phyloP scores from a whole-genome alignment of 37 sponge, comb jelly and placozoan species.

The Corticium candelabrum region DNA sequence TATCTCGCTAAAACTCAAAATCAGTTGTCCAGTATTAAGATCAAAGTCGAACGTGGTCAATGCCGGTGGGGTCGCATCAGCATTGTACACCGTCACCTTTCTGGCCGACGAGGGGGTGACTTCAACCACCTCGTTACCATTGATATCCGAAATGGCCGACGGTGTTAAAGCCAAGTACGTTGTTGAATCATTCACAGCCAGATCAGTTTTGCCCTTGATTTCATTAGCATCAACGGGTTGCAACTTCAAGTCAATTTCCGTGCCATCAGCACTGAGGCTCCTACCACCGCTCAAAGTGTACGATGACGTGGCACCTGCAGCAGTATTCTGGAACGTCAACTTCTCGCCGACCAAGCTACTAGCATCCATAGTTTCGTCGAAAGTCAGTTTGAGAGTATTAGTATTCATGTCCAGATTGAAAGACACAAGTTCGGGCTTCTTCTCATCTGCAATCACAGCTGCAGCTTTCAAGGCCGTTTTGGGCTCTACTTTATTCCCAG shows the following conservation, averaged over 20 bases:
- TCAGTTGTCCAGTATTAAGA: background rate
- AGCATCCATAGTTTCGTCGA: background rate
- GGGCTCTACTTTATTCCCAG: constrained; percentile 59
- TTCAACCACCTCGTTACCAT: background rate
- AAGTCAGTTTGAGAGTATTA: background rate
- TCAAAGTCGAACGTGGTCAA: background rate
- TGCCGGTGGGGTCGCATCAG: background rate
- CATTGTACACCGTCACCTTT: background rate
- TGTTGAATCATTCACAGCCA: too few relatives aligned
- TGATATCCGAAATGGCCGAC: background rate
- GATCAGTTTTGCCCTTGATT: too few relatives aligned
- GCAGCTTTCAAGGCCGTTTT: background rate
- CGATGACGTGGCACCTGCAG: too few relatives aligned
- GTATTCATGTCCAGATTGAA: background rate
- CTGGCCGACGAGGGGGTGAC: background rate
- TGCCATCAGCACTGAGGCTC: too few relatives aligned
- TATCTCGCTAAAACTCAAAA: background rate
- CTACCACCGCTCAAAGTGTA: too few relatives aligned
- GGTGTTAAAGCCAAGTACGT: background rate
- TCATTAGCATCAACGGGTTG: too few relatives aligned
- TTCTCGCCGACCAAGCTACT: background rate
- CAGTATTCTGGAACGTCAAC: background rate
- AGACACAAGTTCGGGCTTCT: background rate
- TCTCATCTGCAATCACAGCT: background rate
- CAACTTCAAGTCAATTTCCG: too few relatives aligned